Evolutionary conservation across 2,797 vertebrate species (phyloP), one percentile per base, ranked within the genome.

Genomic region (Acridotheres tristis): DNA sequence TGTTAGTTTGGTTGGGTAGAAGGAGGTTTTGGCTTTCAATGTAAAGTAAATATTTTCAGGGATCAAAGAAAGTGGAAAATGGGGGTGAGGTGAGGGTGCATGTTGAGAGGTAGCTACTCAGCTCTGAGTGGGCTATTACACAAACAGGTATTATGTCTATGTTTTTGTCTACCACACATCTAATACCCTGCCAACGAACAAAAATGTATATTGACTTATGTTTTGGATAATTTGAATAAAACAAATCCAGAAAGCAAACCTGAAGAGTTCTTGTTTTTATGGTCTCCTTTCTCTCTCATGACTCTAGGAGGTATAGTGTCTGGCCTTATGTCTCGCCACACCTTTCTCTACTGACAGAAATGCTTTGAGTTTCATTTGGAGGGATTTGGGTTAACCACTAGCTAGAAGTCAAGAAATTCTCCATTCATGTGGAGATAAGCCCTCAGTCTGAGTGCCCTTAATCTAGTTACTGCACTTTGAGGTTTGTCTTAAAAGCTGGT

Each of bases 1-100:
- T 92, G 85, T 53, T 93, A 63, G n/a, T 91, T 96, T 67, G 55
- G 62, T 47, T 93, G 63, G 25, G 43, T 79, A 76, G 75, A 94
- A 87, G 30, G 40, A 68, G 59, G 22, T 88, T 95, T 96, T 96
- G 85, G 55, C 76, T 94, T 88, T 67, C 84, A 78, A 14, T 34
- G 9, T 89, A 73, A 88, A 76, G 55, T 84, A 91, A 88, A 72
- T 93, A 89, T 89, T 92, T 95, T 91, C 63, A 50, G 66, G 76
- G 62, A 88, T 96, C 73, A 93, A 94, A 96, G 92, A 68, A 67
- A 5, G 9, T 80, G 55, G 50, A 61, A 87, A 65, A 53, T 13
- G 5, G n/a, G 34, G 13, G 13, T 61, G 74, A 77, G 43, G 34
- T 48, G n/a, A 40, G 3, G 23, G 21, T 59, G 30, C 32, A 13